Percentiles rank a stretch among this genome's conserved stretches.
These are phyloP conservation scores for Ennomos quercinarius DNA, from an alignment of 2,888 invertebrate species.

Conservation along the genomic window DNA sequence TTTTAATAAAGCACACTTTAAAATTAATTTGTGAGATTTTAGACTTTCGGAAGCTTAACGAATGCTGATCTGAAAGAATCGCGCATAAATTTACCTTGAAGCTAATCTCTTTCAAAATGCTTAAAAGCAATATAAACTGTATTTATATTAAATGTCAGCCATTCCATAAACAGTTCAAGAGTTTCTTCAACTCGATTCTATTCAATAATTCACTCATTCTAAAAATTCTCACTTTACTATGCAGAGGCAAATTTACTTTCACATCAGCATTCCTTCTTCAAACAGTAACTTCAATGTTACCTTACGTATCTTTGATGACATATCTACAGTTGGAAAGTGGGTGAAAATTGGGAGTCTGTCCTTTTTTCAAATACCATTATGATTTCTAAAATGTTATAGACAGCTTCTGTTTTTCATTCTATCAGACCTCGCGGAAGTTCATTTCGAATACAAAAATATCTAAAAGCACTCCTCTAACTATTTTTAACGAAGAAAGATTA, in stretches of 20 bases:
- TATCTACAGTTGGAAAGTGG: background rate
- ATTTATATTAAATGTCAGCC: slow-evolving; percentile 5
- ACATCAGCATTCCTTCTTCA: slow-evolving; percentile 14
- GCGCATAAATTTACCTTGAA: no score
- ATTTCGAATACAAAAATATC: no score
- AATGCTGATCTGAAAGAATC: slow-evolving; percentile 21
- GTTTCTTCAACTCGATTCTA: slow-evolving; percentile 6
- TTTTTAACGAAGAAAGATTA: no score
- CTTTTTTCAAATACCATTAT: no score
- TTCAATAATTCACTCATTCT: slow-evolving; percentile 13
- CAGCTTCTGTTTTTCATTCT: no score
- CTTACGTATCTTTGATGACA: background rate
- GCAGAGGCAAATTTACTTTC: slow-evolving; percentile 3
- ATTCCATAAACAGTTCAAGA: slow-evolving; percentile 22
- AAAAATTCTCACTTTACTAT: background rate
- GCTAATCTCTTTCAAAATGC: no score
- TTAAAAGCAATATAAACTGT: background rate
- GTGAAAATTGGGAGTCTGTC: background rate
- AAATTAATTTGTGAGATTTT: slow-evolving; percentile 3
- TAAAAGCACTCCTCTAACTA: no score
- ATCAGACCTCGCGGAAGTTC: no score
- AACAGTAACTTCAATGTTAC: slow-evolving; percentile 17
- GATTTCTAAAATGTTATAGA: no score
- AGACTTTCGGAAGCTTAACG: background rate
- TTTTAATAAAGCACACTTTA: slow-evolving; percentile 2